A percentile compares a stretch with the other conserved stretches of the same genome.
Evolutionary conservation across 2,888 invertebrate species (phyloP).

Genomic region (Orchesellides sinensis): DNA sequence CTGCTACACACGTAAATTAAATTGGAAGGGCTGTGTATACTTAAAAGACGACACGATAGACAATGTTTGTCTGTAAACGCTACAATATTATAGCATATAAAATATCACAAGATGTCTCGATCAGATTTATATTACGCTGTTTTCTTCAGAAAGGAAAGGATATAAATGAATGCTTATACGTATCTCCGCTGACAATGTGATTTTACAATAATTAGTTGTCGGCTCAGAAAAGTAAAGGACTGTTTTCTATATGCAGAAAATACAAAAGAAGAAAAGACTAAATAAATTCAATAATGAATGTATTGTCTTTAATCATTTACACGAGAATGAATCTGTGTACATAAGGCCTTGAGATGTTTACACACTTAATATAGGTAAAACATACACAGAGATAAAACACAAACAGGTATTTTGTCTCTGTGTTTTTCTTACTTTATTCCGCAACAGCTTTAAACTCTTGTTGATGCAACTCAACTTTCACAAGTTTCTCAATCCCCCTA

Average conservation of each 20-base stretch:
- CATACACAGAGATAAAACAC: background rate
- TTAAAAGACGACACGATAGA: too few relatives aligned
- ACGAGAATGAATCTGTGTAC: background rate
- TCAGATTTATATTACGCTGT: too few relatives aligned
- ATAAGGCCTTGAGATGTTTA: background rate
- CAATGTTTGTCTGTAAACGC: too few relatives aligned
- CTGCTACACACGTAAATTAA: too few relatives aligned
- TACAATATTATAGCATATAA: too few relatives aligned
- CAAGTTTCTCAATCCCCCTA: conserved; percentile 42
- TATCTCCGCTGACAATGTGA: too few relatives aligned
- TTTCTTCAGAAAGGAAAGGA: too few relatives aligned
- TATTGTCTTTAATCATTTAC: background rate
- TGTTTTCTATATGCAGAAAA: background rate
- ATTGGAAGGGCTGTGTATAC: too few relatives aligned
- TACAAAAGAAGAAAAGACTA: background rate
- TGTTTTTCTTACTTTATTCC: background rate
- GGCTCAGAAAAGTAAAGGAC: background rate
- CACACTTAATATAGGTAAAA: background rate
- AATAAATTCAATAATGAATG: background rate
- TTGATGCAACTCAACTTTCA: conserved; percentile 35
- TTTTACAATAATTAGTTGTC: too few relatives aligned
- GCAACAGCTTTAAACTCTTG: too few relatives aligned
- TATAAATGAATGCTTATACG: too few relatives aligned
- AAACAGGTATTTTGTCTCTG: conserved; percentile 7
- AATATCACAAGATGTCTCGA: too few relatives aligned